Evolutionary conservation across 2,888 invertebrate species (phyloP).

Genomic region (Electrophaes corylata): DNA sequence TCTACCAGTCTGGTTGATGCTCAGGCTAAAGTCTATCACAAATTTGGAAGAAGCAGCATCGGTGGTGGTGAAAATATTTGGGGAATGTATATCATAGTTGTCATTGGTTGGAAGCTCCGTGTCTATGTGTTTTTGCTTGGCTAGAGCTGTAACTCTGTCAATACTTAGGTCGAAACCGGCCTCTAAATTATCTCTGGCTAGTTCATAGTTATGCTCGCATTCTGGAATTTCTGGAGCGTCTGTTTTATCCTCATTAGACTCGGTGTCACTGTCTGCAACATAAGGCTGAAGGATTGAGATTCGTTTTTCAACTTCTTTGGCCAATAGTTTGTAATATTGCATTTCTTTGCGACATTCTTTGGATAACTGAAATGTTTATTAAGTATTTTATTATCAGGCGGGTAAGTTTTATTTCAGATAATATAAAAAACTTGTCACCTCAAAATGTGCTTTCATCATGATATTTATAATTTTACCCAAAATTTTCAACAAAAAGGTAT

Average conservation of each 20-base stretch:
- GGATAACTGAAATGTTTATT: slow-evolving; percentile 83
- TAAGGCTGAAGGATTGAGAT: slow-evolving; percentile 73
- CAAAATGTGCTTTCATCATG: slow-evolving; percentile 16
- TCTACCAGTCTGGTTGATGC: slow-evolving; percentile 55
- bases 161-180: slow-evolving; percentile 41
- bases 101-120: slow-evolving; percentile 23
- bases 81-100: slow-evolving; percentile 14
- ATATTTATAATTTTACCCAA: slow-evolving; percentile 26
- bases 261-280: slow-evolving; percentile 56
- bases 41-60: slow-evolving; percentile 52
- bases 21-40: slow-evolving; percentile 63
- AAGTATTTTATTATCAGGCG: slow-evolving; percentile 24
- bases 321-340: slow-evolving; percentile 87
- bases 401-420: slow-evolving; percentile 13
- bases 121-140: slow-evolving; percentile 18
- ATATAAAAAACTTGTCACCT: slow-evolving; percentile 29
- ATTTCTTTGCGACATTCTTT: slow-evolving; percentile 86
- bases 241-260: slow-evolving; percentile 55
- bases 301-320: slow-evolving; percentile 86
- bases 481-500: slow-evolving; percentile 19
- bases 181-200: slow-evolving; percentile 42
- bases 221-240: slow-evolving; percentile 69
- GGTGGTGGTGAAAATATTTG: slow-evolving; percentile 14
- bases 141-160: slow-evolving; percentile 32
- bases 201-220: slow-evolving; percentile 54